phyloP scores from a whole-genome alignment of 2,113 vertebrate genomes.

The Chionomys nivalis region DNA sequence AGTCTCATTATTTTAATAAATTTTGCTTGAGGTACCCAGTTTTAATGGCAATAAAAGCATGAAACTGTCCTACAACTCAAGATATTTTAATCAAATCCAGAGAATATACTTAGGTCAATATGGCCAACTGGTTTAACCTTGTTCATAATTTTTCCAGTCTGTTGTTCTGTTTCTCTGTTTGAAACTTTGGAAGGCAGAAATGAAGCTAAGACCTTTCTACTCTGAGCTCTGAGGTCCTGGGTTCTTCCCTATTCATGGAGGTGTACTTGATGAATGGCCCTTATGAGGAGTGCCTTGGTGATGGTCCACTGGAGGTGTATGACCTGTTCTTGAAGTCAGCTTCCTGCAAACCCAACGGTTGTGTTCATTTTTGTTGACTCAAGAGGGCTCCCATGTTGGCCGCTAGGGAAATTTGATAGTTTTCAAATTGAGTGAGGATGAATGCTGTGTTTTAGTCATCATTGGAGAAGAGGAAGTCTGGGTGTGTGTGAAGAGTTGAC shows the following conservation, averaged over 20 bases:
- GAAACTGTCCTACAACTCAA: background rate
- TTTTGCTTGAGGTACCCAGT: background rate
- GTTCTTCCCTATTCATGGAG: background rate
- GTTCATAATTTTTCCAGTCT: background rate
- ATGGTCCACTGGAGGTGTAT: background rate
- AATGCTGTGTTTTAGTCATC: background rate
- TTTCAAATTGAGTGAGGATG: background rate
- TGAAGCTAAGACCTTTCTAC: background rate
- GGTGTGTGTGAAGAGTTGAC: background rate
- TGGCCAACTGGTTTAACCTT: background rate
- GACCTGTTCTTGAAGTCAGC: background rate
- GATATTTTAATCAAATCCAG: background rate
- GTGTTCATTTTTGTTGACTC: conserved; percentile 7
- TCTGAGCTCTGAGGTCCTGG: background rate
- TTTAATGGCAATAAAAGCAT: background rate
- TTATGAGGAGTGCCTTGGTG: background rate
- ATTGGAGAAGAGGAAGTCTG: background rate
- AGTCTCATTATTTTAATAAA: background rate
- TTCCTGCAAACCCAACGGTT: background rate
- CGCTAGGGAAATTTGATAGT: conserved; percentile 11
- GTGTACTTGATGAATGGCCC: background rate
- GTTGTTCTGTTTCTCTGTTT: conserved; percentile 28
- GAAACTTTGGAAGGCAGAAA: background rate
- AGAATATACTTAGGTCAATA: background rate
- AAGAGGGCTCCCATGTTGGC: background rate